Evolutionary conservation across 2,113 vertebrate species (phyloP).

Genomic region (Thunnus maccoyii): DNA sequence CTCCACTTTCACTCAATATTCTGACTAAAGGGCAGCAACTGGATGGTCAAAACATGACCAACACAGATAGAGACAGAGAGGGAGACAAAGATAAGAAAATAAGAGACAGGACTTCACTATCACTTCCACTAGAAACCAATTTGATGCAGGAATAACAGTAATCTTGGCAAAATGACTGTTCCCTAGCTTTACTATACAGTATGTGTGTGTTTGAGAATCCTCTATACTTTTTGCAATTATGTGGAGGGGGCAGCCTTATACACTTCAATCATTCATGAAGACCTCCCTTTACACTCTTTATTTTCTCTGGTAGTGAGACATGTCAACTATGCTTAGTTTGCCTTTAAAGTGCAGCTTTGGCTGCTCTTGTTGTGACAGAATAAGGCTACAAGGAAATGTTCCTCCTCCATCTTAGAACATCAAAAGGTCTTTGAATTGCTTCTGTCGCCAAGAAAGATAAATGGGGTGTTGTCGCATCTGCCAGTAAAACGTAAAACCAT

Average conservation of each 20-base stretch:
- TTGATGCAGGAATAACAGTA: constrained; percentile 11
- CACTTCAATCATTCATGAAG: constrained; percentile 66
- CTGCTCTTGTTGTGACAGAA: constrained; percentile 82
- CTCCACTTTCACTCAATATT: constrained; percentile 71
- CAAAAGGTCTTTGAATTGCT: constrained; percentile 80
- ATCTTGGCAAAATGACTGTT: constrained; percentile 16
- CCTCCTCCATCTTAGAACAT: constrained; percentile 76
- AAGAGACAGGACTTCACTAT: background rate
- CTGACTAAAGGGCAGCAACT: constrained; percentile 54
- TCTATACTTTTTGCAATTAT: constrained; percentile 26
- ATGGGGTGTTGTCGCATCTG: constrained; percentile 71
- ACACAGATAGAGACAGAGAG: constrained; percentile 43
- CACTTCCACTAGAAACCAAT: background rate
- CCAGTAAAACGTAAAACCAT: constrained; percentile 72
- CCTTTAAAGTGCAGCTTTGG: constrained; percentile 69
- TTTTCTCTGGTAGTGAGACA: constrained; percentile 64
- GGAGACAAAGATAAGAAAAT: constrained; percentile 16
- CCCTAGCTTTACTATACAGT: background rate
- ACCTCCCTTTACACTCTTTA: constrained; percentile 67
- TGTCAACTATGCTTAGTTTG: constrained; percentile 79
- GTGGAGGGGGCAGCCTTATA: constrained; percentile 18
- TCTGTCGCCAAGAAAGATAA: constrained; percentile 77
- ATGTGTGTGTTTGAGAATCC: constrained; percentile 13
- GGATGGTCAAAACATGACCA: constrained; percentile 46
- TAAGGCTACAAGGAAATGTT: constrained; percentile 78